phyloP scores from a whole-genome alignment of 2,888 invertebrate species.

The Glaucopsyche alexis region DNA sequence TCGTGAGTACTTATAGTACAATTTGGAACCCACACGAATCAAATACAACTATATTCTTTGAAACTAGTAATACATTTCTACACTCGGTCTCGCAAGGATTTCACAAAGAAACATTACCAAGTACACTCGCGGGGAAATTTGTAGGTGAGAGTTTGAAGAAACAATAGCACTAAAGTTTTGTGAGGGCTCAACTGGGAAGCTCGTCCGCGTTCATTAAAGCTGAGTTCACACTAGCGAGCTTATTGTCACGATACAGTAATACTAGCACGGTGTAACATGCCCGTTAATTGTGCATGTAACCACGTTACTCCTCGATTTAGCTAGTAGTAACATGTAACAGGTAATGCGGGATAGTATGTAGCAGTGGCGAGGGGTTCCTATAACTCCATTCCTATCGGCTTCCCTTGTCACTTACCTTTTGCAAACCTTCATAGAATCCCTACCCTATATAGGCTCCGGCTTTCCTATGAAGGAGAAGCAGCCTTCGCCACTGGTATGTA shows the following conservation, averaged over 20 bases:
- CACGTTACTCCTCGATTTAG: not conserved
- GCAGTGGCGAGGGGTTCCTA: too few species aligned
- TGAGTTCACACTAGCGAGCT: constrained; percentile 23
- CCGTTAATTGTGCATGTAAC: not conserved
- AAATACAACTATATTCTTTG: not conserved
- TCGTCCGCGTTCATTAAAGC: constrained; percentile 46
- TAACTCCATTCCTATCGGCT: too few species aligned
- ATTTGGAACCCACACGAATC: not conserved
- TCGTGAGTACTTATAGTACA: too few species aligned
- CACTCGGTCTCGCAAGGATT: constrained; percentile 45
- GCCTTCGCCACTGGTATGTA: too few species aligned
- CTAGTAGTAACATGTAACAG: not conserved
- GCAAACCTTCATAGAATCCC: too few species aligned
- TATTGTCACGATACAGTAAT: not conserved
- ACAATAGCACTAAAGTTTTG: constrained; percentile 60
- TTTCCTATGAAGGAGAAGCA: too few species aligned
- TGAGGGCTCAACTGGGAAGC: constrained; percentile 36
- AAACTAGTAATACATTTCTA: constrained; percentile 25
- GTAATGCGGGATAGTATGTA: not conserved
- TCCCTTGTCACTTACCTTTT: too few species aligned
- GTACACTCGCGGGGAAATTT: constrained; percentile 49
- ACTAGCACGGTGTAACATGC: not conserved
- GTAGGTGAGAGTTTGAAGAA: constrained; percentile 51
- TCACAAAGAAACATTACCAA: constrained; percentile 57
- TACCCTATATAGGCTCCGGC: too few species aligned